These are phyloP conservation scores for Nephrotoma appendiculata DNA, from an alignment of 2,888 invertebrate species.

Conservation along the genomic window DNA sequence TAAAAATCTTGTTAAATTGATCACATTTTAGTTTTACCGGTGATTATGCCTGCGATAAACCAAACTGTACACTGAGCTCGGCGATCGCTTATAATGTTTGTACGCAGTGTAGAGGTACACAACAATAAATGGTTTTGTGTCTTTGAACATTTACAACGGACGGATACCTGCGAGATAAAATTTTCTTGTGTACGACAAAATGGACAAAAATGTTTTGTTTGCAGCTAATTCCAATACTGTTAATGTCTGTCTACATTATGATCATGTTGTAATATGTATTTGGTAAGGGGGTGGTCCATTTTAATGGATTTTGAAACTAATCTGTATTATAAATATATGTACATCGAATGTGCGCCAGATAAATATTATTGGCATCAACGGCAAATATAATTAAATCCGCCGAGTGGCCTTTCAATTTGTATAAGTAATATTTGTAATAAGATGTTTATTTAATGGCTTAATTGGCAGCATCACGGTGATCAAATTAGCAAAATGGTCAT, in stretches of 20 bases:
- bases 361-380: too few species aligned
- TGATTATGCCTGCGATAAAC: not conserved
- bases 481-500: too few species aligned
- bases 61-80: not conserved
- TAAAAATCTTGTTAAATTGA: constrained; percentile 6
- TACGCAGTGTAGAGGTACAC: not conserved
- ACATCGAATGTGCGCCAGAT: too few species aligned
- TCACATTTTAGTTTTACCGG: constrained; percentile 4
- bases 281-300: not conserved
- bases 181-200: not conserved
- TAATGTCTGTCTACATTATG: not conserved
- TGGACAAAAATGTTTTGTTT: not conserved
- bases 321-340: not conserved
- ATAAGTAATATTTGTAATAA: too few species aligned
- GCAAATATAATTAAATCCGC: too few species aligned
- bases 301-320: not conserved
- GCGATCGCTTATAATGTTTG: too few species aligned
- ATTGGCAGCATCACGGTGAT: too few species aligned
- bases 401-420: too few species aligned
- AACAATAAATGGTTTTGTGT: not conserved
- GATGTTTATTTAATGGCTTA: too few species aligned
- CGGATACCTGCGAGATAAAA: not conserved
- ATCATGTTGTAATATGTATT: not conserved
- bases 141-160: not conserved
- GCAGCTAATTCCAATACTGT: not conserved